Conservation (phyloP, 2,888 invertebrate species). For the Aspidiotus rigidus region DNA sequence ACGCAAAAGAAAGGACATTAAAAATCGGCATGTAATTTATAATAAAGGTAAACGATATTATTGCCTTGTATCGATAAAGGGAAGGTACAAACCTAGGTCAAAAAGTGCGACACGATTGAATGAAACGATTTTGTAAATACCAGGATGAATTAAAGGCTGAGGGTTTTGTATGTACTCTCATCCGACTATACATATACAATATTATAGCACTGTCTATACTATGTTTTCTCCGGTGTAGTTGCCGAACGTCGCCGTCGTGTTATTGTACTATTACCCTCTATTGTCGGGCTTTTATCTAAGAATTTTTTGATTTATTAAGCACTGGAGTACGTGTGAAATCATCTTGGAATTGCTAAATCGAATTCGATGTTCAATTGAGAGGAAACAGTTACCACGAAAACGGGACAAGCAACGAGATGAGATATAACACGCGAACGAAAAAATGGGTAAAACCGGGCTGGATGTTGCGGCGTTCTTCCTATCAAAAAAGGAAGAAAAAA, state of each 20-base stretch:
- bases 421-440: background rate
- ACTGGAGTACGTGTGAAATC: conserved; percentile 33
- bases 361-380: conserved; percentile 31
- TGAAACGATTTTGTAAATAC: conserved; percentile 24
- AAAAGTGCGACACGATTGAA: conserved; percentile 20
- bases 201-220: conserved; percentile 10
- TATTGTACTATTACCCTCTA: conserved; percentile 15
- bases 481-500: background rate
- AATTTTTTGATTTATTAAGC: conserved; percentile 31
- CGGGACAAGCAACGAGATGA: conserved; percentile 7
- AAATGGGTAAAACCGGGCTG: conserved; percentile 18
- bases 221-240: conserved; percentile 8
- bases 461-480: conserved; percentile 19
- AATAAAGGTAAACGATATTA: conserved; percentile 31
- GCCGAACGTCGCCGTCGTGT: background rate
- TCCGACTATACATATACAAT: background rate
- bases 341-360: conserved; percentile 31
- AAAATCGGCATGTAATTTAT: conserved; percentile 31
- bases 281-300: conserved; percentile 23
- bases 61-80: conserved; percentile 25
- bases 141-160: conserved; percentile 9
- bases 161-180: conserved; percentile 20
- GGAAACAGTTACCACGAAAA: conserved; percentile 30
- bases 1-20: background rate
- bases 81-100: conserved; percentile 27